These are phyloP conservation scores for Drosophila guanche DNA, from an alignment of 1,140 invertebrate genomes.

Conservation along the genomic window DNA sequence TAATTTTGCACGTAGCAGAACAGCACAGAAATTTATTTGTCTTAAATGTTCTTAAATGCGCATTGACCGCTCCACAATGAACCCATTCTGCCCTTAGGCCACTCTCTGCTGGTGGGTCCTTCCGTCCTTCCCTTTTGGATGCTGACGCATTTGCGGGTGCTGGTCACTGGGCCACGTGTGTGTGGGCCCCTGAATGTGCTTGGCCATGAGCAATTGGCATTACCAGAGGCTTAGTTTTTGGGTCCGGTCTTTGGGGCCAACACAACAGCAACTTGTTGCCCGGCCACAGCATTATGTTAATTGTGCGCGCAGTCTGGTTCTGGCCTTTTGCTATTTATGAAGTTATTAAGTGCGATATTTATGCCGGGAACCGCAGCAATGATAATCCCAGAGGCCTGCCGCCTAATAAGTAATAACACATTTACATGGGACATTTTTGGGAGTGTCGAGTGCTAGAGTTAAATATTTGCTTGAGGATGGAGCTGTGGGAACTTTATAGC, in stretches of 20 bases:
- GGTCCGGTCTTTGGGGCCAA: constrained; percentile 12
- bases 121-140: neutral
- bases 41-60: constrained; percentile 55
- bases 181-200: constrained; percentile 38
- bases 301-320: constrained; percentile 52
- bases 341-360: constrained; percentile 66
- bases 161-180: constrained; percentile 27
- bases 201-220: constrained; percentile 49
- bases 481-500: constrained; percentile 63
- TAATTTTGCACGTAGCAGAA: constrained; percentile 38
- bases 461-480: constrained; percentile 65
- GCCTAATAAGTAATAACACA: constrained; percentile 59
- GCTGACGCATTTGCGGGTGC: constrained; percentile 61
- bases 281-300: constrained; percentile 63
- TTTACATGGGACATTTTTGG: constrained; percentile 64
- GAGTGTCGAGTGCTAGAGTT: constrained; percentile 52
- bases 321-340: constrained; percentile 45
- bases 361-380: constrained; percentile 24
- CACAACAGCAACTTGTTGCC: constrained; percentile 64
- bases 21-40: constrained; percentile 53
- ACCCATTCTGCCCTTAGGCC: neutral
- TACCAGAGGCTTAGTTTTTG: constrained; percentile 54
- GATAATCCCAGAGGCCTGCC: constrained; percentile 41
- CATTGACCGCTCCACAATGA: constrained; percentile 43
- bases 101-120: neutral